Base-by-base conservation (phyloP, 1,140 invertebrate genomes). In the Octopus sinensis region DNA sequence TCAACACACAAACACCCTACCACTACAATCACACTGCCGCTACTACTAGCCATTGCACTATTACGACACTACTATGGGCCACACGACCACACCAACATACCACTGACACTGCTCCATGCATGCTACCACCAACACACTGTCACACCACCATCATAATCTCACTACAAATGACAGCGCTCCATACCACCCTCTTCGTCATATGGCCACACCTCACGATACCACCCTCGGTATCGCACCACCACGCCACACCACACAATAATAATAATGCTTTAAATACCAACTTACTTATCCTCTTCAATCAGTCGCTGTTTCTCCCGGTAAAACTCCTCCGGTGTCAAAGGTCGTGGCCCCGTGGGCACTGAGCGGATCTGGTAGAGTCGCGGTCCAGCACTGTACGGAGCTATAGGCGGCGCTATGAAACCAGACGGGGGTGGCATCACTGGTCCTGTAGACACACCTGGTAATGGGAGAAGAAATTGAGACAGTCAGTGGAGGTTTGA, bases 211-310 rank as follows among this genome's bases (percentile, higher is more conserved):
- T 43, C 30, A 43, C 0, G 30, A 43, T 2, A 43, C 30, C 30
- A 43, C 30, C 30, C 30, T 43, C 30, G 30, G 30, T 43, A 43
- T 43, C 30, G 30, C 3, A 43, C 30, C 30, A 43, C 30, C 30
- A 43, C 1, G 30, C 30, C 30, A 17, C 56, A 62, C 17, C 56
- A 62, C 9, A 4, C 9, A 73, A 73, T n/a, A 73, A 73, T n/a
- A 73, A 12, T 4, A 73, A 73, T n/a, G 7, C 2, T 13, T 73
- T 10, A 73, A 73, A 7, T 1, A 51, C 13, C n/a, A 52, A 77
- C 76, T 77, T 53, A 77, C 76, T 77, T 77, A 51, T 51, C 76
- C 43, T 77, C 76, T 51, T 77, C 76, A 23, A 77, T 77, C 17
- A 77, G 52, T 43, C 76, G 30, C 17, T 9, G 30, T 53, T 77